These are phyloP conservation scores for Apodemia duryi DNA, from an alignment of 2,888 invertebrate genomes.

Conservation along the genomic window DNA sequence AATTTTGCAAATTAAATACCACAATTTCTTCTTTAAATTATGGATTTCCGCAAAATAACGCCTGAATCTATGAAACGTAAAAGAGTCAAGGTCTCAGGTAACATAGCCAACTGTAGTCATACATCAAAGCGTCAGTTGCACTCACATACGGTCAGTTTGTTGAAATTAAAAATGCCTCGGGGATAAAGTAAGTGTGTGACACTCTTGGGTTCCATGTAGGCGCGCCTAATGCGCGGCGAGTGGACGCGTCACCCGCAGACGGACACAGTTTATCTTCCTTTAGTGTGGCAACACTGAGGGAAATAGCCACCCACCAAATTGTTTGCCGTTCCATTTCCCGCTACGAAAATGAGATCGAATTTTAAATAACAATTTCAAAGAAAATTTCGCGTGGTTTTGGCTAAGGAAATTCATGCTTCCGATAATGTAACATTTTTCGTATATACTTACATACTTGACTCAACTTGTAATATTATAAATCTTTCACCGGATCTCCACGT, in stretches of 20 bases:
- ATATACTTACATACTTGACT: no score
- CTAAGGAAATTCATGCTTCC: no score
- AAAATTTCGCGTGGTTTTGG: no score
- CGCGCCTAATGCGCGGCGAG: slow-evolving; percentile 70
- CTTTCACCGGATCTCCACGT: no score
- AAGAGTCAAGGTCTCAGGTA: neutral
- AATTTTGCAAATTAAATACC: no score
- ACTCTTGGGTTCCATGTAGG: slow-evolving; percentile 68
- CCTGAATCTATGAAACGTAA: neutral
- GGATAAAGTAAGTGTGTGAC: slow-evolving; percentile 69
- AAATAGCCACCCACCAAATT: slow-evolving; percentile 57
- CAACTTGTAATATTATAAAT: no score
- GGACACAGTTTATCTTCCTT: slow-evolving; percentile 70
- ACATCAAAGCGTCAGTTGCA: slow-evolving; percentile 60
- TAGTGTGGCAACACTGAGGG: slow-evolving; percentile 63
- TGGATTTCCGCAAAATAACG: no score
- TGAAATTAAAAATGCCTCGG: slow-evolving; percentile 72
- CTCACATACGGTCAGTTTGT: slow-evolving; percentile 61
- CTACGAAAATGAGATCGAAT: slow-evolving; percentile 17
- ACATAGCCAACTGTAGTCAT: slow-evolving; percentile 52
- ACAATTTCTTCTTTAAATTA: no score
- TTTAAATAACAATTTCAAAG: neutral
- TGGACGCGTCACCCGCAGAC: slow-evolving; percentile 71
- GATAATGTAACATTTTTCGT: no score
- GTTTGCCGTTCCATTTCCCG: slow-evolving; percentile 61